Percentiles rank a stretch among this genome's conserved stretches.
These are phyloP conservation scores for Phoxinus phoxinus DNA, from an alignment of 2,113 vertebrate genomes.

Conservation along the genomic window DNA sequence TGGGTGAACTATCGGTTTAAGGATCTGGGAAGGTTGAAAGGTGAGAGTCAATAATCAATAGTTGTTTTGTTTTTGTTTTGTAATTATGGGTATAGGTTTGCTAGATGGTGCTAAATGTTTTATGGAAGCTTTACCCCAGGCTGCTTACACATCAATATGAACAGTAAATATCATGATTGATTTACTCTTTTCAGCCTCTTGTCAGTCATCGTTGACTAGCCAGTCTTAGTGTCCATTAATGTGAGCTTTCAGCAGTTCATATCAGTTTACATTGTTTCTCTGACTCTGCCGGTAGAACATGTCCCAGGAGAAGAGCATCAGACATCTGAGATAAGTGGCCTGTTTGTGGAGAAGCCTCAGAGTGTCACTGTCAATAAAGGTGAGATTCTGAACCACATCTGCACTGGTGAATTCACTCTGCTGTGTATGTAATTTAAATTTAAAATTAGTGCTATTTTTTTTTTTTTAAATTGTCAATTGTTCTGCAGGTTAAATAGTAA, in stretches of 20 bases:
- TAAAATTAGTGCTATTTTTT: not conserved
- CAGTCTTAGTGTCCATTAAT: slow-evolving; percentile 3
- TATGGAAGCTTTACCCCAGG: not conserved
- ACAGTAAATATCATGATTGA: not conserved
- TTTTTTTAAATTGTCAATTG: not conserved
- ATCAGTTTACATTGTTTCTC: slow-evolving; percentile 41
- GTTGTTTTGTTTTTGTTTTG: not conserved
- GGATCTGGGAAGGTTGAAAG: slow-evolving; percentile 21
- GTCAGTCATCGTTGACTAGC: not conserved
- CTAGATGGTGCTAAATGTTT: not conserved
- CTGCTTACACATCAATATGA: not conserved
- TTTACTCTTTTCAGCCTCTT: slow-evolving; percentile 7
- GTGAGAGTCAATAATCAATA: not conserved
- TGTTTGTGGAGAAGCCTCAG: slow-evolving; percentile 81
- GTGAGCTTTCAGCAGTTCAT: not conserved
- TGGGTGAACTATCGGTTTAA: not conserved
- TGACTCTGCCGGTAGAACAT: slow-evolving; percentile 54
- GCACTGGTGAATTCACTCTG: not conserved
- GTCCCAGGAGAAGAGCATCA: slow-evolving; percentile 65
- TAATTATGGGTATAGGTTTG: not conserved
- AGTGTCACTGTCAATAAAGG: slow-evolving; percentile 74
- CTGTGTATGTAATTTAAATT: not conserved
- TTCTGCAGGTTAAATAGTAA: not conserved
- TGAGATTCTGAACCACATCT: slow-evolving; percentile 48
- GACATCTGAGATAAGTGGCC: slow-evolving; percentile 70